Percentiles rank a stretch among this genome's conserved stretches.
Conservation (phyloP, 2,113 vertebrate species). For the Notarius quadriscutis region DNA sequence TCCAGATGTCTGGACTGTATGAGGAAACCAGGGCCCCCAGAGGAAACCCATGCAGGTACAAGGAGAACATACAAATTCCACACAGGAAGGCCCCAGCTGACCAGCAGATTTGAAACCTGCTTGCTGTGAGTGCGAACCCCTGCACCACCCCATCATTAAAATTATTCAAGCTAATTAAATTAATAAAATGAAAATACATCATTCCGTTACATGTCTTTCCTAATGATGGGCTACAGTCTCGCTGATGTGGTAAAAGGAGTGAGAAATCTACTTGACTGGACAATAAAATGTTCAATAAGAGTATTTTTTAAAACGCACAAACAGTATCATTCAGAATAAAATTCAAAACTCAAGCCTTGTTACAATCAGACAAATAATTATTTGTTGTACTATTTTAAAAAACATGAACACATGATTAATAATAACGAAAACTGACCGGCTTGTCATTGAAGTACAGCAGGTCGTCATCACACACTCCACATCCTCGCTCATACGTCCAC, state of each 20-base stretch:
- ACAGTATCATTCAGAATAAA: background rate
- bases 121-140: too few relatives aligned
- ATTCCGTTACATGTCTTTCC: background rate
- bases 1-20: too few relatives aligned
- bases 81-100: too few relatives aligned
- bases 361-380: background rate
- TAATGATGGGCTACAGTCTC: background rate
- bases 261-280: background rate
- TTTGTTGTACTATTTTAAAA: background rate
- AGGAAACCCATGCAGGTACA: too few relatives aligned
- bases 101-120: too few relatives aligned
- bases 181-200: background rate
- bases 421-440: constrained; percentile 59
- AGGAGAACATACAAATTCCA: too few relatives aligned
- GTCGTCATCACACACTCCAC: constrained; percentile 70
- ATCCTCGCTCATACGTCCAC: constrained; percentile 78
- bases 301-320: background rate
- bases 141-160: background rate
- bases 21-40: too few relatives aligned
- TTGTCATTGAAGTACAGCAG: constrained; percentile 62
- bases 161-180: background rate
- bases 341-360: background rate
- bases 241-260: background rate
- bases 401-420: background rate
- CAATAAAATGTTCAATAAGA: background rate